A percentile compares a stretch with the other conserved stretches of the same genome.
phyloP scores from a whole-genome alignment of 2,797 vertebrate species.

The Forpus xanthops region DNA sequence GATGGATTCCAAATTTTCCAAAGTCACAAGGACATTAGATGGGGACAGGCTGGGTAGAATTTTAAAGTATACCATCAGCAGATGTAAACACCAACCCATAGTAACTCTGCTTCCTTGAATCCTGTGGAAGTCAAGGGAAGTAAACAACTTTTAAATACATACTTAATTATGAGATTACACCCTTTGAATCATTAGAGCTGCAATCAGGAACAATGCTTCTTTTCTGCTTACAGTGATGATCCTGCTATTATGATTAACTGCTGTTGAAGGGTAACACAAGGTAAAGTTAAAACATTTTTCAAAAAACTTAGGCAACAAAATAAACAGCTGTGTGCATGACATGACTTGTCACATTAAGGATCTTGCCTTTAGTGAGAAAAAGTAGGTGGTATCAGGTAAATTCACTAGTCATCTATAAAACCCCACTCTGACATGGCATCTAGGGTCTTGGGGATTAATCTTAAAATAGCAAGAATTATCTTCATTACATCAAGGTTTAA shows the following conservation, averaged over 20 bases:
- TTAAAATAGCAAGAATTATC: background rate
- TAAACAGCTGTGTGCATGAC: background rate
- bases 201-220: conserved; percentile 37
- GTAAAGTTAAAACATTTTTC: conserved; percentile 45
- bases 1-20: background rate
- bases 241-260: conserved; percentile 49
- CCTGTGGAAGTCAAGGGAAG: background rate
- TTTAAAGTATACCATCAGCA: background rate
- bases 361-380: background rate
- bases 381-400: background rate
- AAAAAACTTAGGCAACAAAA: conserved; percentile 39
- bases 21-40: background rate
- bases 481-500: background rate
- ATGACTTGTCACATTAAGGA: background rate
- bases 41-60: background rate
- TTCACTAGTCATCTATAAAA: background rate
- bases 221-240: conserved; percentile 50
- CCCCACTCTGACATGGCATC: background rate
- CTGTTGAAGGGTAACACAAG: conserved; percentile 48
- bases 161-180: conserved; percentile 32
- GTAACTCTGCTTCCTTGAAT: conserved; percentile 22
- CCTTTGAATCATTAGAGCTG: conserved; percentile 42
- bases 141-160: conserved; percentile 43
- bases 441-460: background rate
- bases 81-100: background rate